These are phyloP conservation scores for Caenorhabditis brenneri DNA, from an alignment of 1,140 invertebrate species.

Conservation along the genomic window DNA sequence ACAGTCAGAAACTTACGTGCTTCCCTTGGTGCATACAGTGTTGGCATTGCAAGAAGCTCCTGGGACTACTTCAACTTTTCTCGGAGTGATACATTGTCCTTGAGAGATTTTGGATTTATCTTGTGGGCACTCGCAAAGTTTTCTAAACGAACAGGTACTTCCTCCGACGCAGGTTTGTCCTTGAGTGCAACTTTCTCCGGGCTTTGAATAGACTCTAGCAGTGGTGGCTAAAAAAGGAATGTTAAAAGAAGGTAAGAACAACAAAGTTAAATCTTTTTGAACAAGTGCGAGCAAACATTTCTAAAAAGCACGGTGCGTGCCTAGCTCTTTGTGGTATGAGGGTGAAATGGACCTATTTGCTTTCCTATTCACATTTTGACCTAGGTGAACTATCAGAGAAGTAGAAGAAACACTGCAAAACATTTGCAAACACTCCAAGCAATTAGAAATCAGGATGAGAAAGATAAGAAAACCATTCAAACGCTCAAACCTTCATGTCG, in stretches of 20 bases:
- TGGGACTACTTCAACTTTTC: conserved; percentile 52
- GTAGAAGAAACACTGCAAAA: not conserved
- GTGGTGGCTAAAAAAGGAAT: conserved; percentile 40
- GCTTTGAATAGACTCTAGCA: conserved; percentile 59
- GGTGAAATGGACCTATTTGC: not conserved
- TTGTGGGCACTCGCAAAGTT: conserved; percentile 63
- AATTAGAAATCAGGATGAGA: not conserved
- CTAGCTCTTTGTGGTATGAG: not conserved
- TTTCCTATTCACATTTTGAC: not conserved
- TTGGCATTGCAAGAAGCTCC: conserved; percentile 60
- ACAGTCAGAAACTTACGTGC: conserved; percentile 55
- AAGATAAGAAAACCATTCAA: not conserved
- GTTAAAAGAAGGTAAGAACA: not conserved
- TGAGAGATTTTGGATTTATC: conserved; percentile 62
- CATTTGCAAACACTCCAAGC: conserved; percentile 19
- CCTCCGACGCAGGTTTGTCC: conserved; percentile 66
- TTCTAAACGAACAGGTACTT: conserved; percentile 55
- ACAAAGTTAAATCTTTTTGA: not conserved
- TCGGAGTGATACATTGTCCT: conserved; percentile 59
- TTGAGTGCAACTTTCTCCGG: conserved; percentile 60
- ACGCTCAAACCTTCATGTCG: conserved; percentile 47
- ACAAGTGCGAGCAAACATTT: not conserved
- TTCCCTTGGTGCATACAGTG: conserved; percentile 59
- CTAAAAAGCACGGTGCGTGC: not conserved
- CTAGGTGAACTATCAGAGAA: not conserved